A percentile compares a stretch with the other conserved stretches of the same genome.
Conservation (phyloP, 2,113 vertebrate species). For the Neogobius melanostomus region DNA sequence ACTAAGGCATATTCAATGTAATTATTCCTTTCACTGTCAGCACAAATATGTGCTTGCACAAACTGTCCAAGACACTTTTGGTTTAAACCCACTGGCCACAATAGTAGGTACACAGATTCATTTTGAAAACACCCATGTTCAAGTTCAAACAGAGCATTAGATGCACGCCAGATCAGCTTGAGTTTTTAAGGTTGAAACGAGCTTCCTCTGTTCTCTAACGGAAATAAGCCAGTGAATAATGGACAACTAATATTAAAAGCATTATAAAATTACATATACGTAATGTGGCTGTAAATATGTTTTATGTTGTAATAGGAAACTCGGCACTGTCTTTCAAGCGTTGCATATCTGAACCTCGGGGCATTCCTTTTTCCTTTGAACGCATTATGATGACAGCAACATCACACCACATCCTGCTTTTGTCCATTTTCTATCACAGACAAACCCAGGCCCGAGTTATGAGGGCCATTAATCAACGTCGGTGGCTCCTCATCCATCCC, state of each 20-base stretch:
- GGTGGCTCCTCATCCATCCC: constrained; percentile 10
- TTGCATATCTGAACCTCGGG: background rate
- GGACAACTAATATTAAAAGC: background rate
- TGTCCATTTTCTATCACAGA: constrained; percentile 16
- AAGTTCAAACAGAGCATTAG: background rate
- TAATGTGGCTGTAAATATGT: background rate
- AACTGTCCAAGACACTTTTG: background rate
- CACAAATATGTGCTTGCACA: background rate
- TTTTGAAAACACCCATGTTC: background rate
- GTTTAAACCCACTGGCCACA: background rate
- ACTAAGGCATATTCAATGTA: constrained; percentile 40
- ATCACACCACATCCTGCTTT: background rate
- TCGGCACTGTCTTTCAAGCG: background rate
- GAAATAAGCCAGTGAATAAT: background rate
- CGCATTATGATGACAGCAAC: constrained; percentile 1
- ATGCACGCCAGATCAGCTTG: background rate
- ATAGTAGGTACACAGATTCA: background rate
- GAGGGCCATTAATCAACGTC: constrained; percentile 47
- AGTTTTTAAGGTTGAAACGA: no score
- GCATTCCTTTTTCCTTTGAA: constrained; percentile 24
- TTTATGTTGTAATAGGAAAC: background rate
- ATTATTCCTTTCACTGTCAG: constrained; percentile 2
- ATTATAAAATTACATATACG: background rate
- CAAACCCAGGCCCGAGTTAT: constrained; percentile 18
- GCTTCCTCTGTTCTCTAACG: background rate